Base-by-base conservation (phyloP, 2,113 vertebrate species). In the Cranoglanis bouderius region DNA sequence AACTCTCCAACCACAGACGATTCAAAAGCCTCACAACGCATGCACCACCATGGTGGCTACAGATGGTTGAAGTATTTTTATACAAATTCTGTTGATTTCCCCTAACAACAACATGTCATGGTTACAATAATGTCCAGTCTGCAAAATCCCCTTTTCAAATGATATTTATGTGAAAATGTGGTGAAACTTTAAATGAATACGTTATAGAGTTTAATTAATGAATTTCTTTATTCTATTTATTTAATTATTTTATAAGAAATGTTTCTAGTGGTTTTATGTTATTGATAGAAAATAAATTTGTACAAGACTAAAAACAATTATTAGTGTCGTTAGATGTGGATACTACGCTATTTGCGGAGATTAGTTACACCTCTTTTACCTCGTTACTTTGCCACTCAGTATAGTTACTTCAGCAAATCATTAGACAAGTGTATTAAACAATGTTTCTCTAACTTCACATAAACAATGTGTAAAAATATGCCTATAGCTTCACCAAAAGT, bases 71-170 rank as follows among this genome's bases (percentile, higher is more conserved):
- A 89, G 46, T 86, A 82, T 83, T 65, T 85, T 49, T 80, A 51
- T 51, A 77, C 86, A 85, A 87, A 90, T 89, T 81, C 32, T 87
- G 80, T 88, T 85, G 82, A 89, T 35, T 72, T 81, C 84, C 53
- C 40, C 29, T 74, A 49, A 46, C 40, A 65, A 18, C 40, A 67
- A 85, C 35, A 82, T 10, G 9, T 57, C 9, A 10, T 82, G 80
- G 51, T 82, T 82, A 57, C 49, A 81, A 53, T 81, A 32, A 81
- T 55, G 21, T 53, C 2, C 77, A 80, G 16, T 53, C 29, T 38
- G 9, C 18, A 55, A 81, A 81, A 81, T 35, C 26, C 77, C 29
- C 29, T 35, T 55, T 81, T 9, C 18, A 8, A 53, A 81, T 18
- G 13, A 51, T 51, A 78, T 81, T 32, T 81, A 32, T 53, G n/a